A percentile compares a stretch with the other conserved stretches of the same genome.
phyloP scores from a whole-genome alignment of 2,888 invertebrate genomes.

The Cosmia trapezina region DNA sequence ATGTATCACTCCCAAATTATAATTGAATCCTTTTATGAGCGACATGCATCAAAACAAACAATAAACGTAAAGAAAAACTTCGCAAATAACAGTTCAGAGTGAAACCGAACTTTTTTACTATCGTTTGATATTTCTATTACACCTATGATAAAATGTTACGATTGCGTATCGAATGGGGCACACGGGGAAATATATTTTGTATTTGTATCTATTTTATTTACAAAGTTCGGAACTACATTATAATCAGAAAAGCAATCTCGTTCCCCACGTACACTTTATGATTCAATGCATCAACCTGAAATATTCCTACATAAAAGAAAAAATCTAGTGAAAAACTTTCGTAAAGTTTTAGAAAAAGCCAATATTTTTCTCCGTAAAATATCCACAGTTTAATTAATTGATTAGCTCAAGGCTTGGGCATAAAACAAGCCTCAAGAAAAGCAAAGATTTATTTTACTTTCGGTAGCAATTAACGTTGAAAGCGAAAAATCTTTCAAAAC shows the following conservation, averaged over 20 bases:
- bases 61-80: slow-evolving; percentile 81
- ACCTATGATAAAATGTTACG: slow-evolving; percentile 89
- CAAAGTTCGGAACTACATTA: slow-evolving; percentile 85
- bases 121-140: slow-evolving; percentile 85
- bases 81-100: slow-evolving; percentile 75
- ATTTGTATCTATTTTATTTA: slow-evolving; percentile 88
- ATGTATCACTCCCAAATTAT: slow-evolving; percentile 54
- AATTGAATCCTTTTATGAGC: slow-evolving; percentile 68
- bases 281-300: slow-evolving; percentile 33
- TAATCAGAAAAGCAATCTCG: slow-evolving; percentile 79
- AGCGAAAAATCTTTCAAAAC: slow-evolving; percentile 89
- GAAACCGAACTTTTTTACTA: slow-evolving; percentile 85
- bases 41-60: slow-evolving; percentile 79
- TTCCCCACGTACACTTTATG: slow-evolving; percentile 61
- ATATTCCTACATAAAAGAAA: background rate
- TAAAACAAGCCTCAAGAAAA: slow-evolving; percentile 83
- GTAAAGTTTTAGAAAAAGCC: slow-evolving; percentile 22
- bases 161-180: slow-evolving; percentile 71
- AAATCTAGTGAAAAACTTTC: slow-evolving; percentile 30
- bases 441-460: slow-evolving; percentile 89
- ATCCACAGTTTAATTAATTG: slow-evolving; percentile 87
- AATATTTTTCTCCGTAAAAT: slow-evolving; percentile 65
- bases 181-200: slow-evolving; percentile 83
- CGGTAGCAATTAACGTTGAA: slow-evolving; percentile 88
- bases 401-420: slow-evolving; percentile 79